phyloP scores from a whole-genome alignment of 2,888 invertebrate species.

The Drosophila falleni region DNA sequence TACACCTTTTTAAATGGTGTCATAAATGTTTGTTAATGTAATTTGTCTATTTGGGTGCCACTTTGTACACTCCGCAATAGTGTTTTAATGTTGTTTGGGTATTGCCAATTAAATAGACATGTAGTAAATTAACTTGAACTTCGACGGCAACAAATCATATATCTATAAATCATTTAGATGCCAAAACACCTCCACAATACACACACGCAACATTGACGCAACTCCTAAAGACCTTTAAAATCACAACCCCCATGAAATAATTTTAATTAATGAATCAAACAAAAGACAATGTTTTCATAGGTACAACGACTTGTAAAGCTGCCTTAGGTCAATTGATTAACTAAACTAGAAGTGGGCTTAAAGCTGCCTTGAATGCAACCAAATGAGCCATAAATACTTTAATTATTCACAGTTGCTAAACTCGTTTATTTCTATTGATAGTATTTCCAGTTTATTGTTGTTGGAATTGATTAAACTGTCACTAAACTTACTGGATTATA shows the following conservation, averaged over 20 bases:
- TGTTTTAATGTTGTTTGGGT: constrained; percentile 29
- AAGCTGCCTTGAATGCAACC: constrained; percentile 14
- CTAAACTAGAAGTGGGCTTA: constrained; percentile 22
- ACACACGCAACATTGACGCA: constrained; percentile 18
- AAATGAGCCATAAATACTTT: constrained; percentile 15
- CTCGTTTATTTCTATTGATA: constrained; percentile 29
- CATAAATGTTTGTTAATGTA: constrained; percentile 45
- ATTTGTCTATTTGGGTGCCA: constrained; percentile 51
- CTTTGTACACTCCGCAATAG: constrained; percentile 14
- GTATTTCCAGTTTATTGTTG: constrained; percentile 2
- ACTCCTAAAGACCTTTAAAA: constrained; percentile 18
- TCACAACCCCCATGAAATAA: constrained; percentile 33
- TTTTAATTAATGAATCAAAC: constrained; percentile 43
- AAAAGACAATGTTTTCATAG: constrained; percentile 14
- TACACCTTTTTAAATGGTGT: constrained; percentile 50
- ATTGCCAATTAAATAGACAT: constrained; percentile 58
- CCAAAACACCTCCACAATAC: constrained; percentile 51
- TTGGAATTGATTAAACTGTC: constrained; percentile 18
- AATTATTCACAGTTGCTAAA: constrained; percentile 33
- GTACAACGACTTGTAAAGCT: constrained; percentile 9
- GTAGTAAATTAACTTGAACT: constrained; percentile 53
- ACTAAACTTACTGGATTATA: constrained; percentile 2
- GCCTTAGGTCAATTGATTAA: constrained; percentile 22
- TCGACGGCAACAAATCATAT: constrained; percentile 34
- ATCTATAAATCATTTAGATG: constrained; percentile 47